Evolutionary conservation across 2,797 vertebrate species (phyloP), one percentile per base, ranked within the genome.

Genomic region (Masticophis lateralis): DNA sequence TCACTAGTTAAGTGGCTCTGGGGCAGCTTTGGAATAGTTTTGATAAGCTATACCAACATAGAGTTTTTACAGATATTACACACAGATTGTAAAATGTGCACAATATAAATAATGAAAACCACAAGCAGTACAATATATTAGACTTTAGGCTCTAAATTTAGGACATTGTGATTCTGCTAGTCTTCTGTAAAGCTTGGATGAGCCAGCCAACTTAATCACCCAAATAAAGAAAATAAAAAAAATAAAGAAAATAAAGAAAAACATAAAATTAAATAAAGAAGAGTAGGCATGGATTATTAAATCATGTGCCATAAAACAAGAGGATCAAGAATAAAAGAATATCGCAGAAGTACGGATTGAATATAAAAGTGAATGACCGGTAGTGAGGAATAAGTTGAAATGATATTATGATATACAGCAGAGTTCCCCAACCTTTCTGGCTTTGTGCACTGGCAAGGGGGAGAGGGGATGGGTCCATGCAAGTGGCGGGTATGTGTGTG

Each of bases 401-500:
- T 43, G 3, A 79, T 47, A 11, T 79, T 43, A 43, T 47, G 20
- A 47, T 79, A 47, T 28, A 4, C 61, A 63, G 27, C 27, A 12
- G 27, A 63, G 10, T 28, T 63, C 27, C 10, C 61, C 61, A 63
- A 28, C 9, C 10, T 28, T 63, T 12, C 27, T 63, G 61, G 60
- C 9, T 61, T 27, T 61, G 60, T 9, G 25, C 9, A 61, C 22
- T 27, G 60, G 9, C 9, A 4, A 2, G 8, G 25, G 60, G 27
- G 61, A 28, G 11, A 63, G 61, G 61, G 10, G 27, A 28, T 28
- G 27, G 61, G 10, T 28, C 10, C 25, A 63, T 28, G 61, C 3
- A 63, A 63, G 10, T 1, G 3, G 27, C 0, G 4, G 10, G 61
- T 27, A 61, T 12, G 3, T 27, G 3, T 27, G 60, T 0, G 0